Percentiles rank a stretch among this genome's conserved stretches.
Conservation (phyloP, 2,113 vertebrate genomes). For the Nestor notabilis region DNA sequence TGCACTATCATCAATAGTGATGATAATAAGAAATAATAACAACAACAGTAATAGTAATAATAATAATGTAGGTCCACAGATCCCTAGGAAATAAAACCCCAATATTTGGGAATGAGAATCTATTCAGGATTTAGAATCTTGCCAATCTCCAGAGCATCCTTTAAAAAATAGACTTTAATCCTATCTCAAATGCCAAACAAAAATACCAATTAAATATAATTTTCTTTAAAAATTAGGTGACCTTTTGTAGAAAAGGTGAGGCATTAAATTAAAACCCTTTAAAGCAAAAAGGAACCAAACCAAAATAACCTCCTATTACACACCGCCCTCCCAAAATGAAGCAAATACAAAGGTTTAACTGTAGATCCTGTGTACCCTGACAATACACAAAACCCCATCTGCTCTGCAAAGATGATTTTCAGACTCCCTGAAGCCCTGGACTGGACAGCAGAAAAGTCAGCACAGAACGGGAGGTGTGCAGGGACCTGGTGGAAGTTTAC, state of each 20-base stretch:
- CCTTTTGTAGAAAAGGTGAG: slow-evolving; percentile 43
- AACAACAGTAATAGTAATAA: background rate
- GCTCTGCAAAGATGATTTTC: background rate
- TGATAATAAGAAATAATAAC: background rate
- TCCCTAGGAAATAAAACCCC: background rate
- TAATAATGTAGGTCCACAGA: background rate
- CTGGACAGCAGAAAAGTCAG: background rate
- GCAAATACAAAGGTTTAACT: background rate
- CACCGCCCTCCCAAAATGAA: background rate
- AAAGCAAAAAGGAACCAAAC: background rate
- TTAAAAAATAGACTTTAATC: slow-evolving; percentile 14
- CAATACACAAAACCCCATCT: background rate
- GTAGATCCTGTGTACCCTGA: background rate
- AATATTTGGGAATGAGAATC: background rate
- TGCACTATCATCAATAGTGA: background rate
- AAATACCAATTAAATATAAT: slow-evolving; percentile 50
- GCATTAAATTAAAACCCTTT: background rate
- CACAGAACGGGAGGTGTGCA: background rate
- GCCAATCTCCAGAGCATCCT: background rate
- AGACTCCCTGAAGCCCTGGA: background rate
- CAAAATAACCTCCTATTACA: background rate
- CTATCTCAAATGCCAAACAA: slow-evolving; percentile 64
- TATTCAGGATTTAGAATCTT: slow-evolving; percentile 1
- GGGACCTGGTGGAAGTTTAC: background rate
- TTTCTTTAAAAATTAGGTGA: slow-evolving; percentile 40